These are phyloP conservation scores for Pyrgus malvae DNA, from an alignment of 2,888 invertebrate species.

Conservation along the genomic window DNA sequence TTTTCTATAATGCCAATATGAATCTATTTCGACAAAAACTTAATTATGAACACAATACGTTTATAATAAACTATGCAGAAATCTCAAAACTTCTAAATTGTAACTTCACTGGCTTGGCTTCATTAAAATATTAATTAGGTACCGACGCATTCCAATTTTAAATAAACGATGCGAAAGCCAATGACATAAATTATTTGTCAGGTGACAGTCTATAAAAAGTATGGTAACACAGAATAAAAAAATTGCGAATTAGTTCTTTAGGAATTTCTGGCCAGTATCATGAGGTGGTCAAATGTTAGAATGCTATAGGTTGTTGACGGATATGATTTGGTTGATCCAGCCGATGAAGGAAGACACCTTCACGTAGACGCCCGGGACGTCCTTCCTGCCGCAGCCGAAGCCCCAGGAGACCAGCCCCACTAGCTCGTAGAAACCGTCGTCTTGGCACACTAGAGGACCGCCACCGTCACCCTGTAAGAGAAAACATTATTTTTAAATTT, in stretches of 20 bases:
- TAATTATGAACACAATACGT: conserved; percentile 7
- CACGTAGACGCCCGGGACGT: conserved; percentile 98
- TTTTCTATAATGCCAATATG: background rate
- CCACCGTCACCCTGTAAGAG: conserved; percentile 95
- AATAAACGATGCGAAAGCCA: too few relatives aligned
- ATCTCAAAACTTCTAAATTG: too few relatives aligned
- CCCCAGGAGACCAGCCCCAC: conserved; percentile 98
- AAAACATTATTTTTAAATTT: too few relatives aligned
- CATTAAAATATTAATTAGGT: too few relatives aligned
- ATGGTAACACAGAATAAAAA: background rate
- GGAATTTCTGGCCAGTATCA: background rate
- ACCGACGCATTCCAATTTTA: too few relatives aligned
- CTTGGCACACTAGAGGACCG: conserved; percentile 95
- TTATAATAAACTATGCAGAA: background rate
- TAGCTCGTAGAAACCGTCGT: conserved; percentile 95
- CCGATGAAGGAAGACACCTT: conserved; percentile 97
- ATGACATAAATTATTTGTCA: too few relatives aligned
- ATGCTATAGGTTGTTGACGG: conserved; percentile 92
- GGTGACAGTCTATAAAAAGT: too few relatives aligned
- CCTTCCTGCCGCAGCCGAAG: conserved; percentile 94
- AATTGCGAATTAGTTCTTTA: background rate
- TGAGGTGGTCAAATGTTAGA: background rate
- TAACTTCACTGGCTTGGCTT: too few relatives aligned
- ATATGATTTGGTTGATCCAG: conserved; percentile 98
- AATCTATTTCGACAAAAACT: background rate